These are phyloP conservation scores for Flexamia atlantica DNA, from an alignment of 2,888 invertebrate species.

Conservation along the genomic window DNA sequence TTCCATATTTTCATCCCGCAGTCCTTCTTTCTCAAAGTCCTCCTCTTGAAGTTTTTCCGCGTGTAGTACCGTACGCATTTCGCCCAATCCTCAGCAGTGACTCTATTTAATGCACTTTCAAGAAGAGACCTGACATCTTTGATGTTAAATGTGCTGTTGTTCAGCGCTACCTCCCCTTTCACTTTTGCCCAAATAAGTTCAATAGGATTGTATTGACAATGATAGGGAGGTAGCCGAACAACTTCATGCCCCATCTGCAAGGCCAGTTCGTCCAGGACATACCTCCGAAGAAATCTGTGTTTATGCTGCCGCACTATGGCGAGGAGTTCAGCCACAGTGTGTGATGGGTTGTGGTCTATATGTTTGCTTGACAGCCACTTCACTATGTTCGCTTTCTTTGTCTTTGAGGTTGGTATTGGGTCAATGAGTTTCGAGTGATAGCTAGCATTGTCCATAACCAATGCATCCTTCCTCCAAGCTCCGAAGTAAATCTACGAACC, in stretches of 20 bases:
- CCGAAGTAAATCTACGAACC: background rate
- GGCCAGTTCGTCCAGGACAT: conserved; percentile 12
- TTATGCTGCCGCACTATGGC: background rate
- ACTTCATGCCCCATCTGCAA: background rate
- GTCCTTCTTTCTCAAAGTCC: conserved; percentile 11
- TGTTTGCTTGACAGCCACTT: background rate
- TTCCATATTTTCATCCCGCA: background rate
- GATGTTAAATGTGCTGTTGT: conserved; percentile 21
- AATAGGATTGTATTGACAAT: conserved; percentile 19
- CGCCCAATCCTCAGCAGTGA: background rate
- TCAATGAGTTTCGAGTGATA: conserved; percentile 5
- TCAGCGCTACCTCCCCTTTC: conserved; percentile 25
- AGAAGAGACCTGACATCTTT: conserved; percentile 25
- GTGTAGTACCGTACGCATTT: conserved; percentile 10
- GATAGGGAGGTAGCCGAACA: background rate
- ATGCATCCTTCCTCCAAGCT: background rate
- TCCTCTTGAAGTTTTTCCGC: conserved; percentile 4
- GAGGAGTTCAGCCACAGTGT: background rate
- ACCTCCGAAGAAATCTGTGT: background rate
- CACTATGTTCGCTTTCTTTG: background rate
- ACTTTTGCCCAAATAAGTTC: conserved; percentile 29
- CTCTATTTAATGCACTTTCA: background rate
- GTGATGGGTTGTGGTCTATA: background rate
- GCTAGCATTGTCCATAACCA: conserved; percentile 14
- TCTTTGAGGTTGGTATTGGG: background rate